Conservation (phyloP, 92 coral and sea anemone species). For the Epizoanthus fatuus region DNA sequence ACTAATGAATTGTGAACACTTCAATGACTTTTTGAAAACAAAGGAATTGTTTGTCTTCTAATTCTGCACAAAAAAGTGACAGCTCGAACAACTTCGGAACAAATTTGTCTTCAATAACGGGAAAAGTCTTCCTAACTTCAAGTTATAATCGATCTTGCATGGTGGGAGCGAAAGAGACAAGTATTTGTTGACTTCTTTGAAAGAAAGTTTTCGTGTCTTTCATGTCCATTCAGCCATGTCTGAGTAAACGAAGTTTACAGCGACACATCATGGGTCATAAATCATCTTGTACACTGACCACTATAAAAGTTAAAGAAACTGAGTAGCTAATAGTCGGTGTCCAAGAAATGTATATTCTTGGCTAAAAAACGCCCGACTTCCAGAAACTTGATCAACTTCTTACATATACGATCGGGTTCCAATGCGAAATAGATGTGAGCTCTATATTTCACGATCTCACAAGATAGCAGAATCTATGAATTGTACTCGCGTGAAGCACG, state of each 20-base stretch:
- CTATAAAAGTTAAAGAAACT: background rate
- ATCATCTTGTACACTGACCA: background rate
- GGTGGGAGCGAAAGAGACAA: background rate
- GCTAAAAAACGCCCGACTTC: background rate
- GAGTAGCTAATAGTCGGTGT: background rate
- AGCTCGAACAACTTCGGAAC: background rate
- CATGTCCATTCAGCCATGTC: background rate
- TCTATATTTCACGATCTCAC: too few relatives aligned
- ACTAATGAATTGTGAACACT: background rate
- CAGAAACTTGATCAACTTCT: too few relatives aligned
- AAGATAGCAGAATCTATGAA: too few relatives aligned
- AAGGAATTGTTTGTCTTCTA: background rate
- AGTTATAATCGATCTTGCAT: conserved; percentile 1
- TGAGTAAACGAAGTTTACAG: background rate
- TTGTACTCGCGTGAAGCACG: too few relatives aligned
- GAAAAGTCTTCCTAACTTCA: background rate
- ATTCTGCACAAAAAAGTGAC: conserved; percentile 17
- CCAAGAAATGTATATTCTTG: background rate
- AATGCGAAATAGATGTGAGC: too few relatives aligned
- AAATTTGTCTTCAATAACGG: background rate
- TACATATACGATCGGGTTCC: too few relatives aligned
- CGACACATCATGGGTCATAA: background rate
- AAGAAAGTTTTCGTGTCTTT: conserved; percentile 24
- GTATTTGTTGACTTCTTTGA: background rate
- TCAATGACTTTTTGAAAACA: background rate